Percentiles rank a stretch among this genome's conserved stretches.
Conservation (phyloP, 2,888 invertebrate genomes). For the Xanthorhoe spadicearia region DNA sequence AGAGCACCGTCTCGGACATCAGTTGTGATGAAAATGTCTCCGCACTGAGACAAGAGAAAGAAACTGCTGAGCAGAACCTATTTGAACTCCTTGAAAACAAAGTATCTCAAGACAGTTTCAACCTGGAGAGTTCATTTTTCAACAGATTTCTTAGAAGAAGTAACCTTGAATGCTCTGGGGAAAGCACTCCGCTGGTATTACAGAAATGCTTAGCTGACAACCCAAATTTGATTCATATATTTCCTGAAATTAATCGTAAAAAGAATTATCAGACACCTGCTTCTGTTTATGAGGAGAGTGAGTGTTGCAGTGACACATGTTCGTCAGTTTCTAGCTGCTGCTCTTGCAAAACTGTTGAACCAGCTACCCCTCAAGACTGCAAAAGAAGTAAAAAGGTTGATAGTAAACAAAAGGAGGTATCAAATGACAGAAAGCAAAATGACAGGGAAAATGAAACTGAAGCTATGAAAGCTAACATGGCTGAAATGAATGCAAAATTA, state of each 20-base stretch:
- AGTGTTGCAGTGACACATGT: slow-evolving; percentile 67
- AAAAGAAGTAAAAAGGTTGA: slow-evolving; percentile 45
- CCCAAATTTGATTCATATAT: slow-evolving; percentile 67
- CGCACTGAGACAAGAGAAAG: slow-evolving; percentile 68
- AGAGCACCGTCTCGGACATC: slow-evolving; percentile 67
- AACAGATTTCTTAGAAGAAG: slow-evolving; percentile 77
- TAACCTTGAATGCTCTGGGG: slow-evolving; percentile 69
- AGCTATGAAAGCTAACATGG: slow-evolving; percentile 68
- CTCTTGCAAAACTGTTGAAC: slow-evolving; percentile 72
- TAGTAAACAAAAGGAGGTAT: slow-evolving; percentile 52
- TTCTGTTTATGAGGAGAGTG: slow-evolving; percentile 64
- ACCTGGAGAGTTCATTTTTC: slow-evolving; percentile 87
- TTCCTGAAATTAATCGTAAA: slow-evolving; percentile 57
- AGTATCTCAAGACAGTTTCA: slow-evolving; percentile 89
- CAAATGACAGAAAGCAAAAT: slow-evolving; percentile 56
- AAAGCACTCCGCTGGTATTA: slow-evolving; percentile 74
- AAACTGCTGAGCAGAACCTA: slow-evolving; percentile 87
- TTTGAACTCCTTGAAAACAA: slow-evolving; percentile 92
- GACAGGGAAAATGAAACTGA: slow-evolving; percentile 64
- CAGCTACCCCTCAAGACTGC: slow-evolving; percentile 39
- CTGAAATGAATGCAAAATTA: slow-evolving; percentile 77
- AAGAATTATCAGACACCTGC: slow-evolving; percentile 35
- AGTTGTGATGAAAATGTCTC: slow-evolving; percentile 66
- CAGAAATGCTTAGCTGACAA: slow-evolving; percentile 72
- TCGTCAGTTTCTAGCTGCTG: slow-evolving; percentile 71